Percentiles rank a stretch among this genome's conserved stretches.
Evolutionary conservation across 2,888 invertebrate genomes (phyloP).

Genomic region (Prionchulus punctatus): DNA sequence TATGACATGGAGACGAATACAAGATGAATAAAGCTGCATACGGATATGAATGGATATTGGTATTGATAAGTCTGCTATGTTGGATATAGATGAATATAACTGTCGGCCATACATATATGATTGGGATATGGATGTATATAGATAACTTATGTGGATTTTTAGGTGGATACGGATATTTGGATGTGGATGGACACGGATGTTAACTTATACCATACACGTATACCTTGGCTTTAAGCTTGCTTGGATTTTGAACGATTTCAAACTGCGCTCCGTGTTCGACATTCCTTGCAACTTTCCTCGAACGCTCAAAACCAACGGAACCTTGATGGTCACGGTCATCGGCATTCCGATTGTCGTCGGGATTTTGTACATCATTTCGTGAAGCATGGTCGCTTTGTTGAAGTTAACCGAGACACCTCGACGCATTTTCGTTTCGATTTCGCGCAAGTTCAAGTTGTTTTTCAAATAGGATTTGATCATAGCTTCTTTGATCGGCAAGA

Average conservation of each 20-base stretch:
- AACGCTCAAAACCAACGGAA: conserved; percentile 13
- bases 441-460: background rate
- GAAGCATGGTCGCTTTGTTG: conserved; percentile 10
- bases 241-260: conserved; percentile 12
- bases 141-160: too few relatives aligned
- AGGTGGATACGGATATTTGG: too few relatives aligned
- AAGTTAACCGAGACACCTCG: conserved; percentile 1
- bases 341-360: conserved; percentile 21
- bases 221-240: conserved; percentile 6
- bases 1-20: too few relatives aligned
- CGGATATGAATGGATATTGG: too few relatives aligned
- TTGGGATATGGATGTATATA: too few relatives aligned
- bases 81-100: too few relatives aligned
- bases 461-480: background rate
- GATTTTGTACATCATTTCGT: conserved; percentile 14
- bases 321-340: conserved; percentile 11
- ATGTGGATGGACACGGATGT: too few relatives aligned
- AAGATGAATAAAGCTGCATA: too few relatives aligned
- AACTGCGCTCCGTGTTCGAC: background rate
- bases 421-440: conserved; percentile 14
- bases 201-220: background rate
- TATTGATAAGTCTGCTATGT: too few relatives aligned
- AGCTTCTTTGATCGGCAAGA: conserved; percentile 21
- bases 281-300: conserved; percentile 8
- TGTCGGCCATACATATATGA: too few relatives aligned